Conservation (phyloP, 2,797 vertebrate genomes). For the Notamacropus eugenii region DNA sequence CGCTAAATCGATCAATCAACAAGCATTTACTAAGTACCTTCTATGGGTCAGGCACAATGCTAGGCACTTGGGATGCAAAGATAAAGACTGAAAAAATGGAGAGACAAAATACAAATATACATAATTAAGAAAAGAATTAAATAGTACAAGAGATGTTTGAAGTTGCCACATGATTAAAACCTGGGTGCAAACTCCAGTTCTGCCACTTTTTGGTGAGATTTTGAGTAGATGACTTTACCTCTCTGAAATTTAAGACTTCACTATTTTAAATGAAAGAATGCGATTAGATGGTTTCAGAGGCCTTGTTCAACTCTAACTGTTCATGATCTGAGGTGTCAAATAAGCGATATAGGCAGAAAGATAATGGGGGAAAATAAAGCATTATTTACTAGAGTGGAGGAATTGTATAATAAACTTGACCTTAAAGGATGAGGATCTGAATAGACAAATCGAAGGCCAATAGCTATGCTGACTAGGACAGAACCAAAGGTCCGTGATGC, state of each 20-base stretch:
- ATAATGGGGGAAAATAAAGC: background rate
- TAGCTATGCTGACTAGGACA: background rate
- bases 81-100: background rate
- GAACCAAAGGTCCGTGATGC: background rate
- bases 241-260: background rate
- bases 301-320: background rate
- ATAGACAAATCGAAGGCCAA: background rate
- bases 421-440: conserved; percentile 10
- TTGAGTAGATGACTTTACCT: background rate
- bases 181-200: background rate
- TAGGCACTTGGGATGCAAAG: background rate
- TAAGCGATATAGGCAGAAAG: background rate
- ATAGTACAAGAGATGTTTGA: background rate
- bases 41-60: background rate
- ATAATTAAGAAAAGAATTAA: background rate
- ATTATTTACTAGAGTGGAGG: background rate
- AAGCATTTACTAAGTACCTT: background rate
- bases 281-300: background rate
- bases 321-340: background rate
- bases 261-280: background rate
- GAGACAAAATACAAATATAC: background rate
- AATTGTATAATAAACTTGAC: background rate
- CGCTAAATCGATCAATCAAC: background rate
- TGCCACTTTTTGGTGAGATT: background rate
- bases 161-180: background rate